These are phyloP conservation scores for Dipodomys spectabilis DNA, from an alignment of 2,113 vertebrate genomes.

Conservation along the genomic window DNA sequence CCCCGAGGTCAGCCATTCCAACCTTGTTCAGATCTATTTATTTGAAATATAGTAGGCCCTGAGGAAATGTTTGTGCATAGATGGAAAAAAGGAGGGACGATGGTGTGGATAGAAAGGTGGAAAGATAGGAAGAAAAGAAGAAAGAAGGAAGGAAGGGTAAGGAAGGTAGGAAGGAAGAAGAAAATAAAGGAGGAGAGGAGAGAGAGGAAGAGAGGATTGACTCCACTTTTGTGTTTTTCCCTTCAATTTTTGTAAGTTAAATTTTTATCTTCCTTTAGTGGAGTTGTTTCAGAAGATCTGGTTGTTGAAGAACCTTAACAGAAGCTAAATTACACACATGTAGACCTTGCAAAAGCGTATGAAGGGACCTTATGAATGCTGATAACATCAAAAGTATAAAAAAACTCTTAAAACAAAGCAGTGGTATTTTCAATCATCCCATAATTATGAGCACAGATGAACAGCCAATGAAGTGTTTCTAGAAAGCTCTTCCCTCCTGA, in stretches of 20 bases:
- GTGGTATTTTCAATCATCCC: conserved; percentile 21
- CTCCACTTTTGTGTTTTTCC: neutral
- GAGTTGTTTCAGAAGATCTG: neutral
- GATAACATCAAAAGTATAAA: conserved; percentile 22
- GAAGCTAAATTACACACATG: neutral
- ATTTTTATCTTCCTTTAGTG: conserved; percentile 26
- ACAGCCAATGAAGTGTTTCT: neutral
- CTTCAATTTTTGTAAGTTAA: neutral
- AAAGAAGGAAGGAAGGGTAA: neutral
- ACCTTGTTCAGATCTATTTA: neutral
- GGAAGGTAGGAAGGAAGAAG: neutral
- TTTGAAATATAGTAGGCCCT: neutral
- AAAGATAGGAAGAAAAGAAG: no score
- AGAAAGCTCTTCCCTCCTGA: neutral
- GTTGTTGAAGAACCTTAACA: neutral
- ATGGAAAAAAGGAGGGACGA: no score
- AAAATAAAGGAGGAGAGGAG: neutral
- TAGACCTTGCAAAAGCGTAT: neutral
- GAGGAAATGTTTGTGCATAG: neutral
- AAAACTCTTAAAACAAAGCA: conserved; percentile 5
- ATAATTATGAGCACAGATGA: conserved; percentile 23
- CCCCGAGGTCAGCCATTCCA: neutral
- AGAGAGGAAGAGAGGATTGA: neutral
- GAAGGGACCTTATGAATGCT: neutral
- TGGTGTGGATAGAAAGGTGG: no score